These are phyloP conservation scores for Naso thynnoides DNA, from an alignment of 2,797 vertebrate species.

Conservation along the genomic window DNA sequence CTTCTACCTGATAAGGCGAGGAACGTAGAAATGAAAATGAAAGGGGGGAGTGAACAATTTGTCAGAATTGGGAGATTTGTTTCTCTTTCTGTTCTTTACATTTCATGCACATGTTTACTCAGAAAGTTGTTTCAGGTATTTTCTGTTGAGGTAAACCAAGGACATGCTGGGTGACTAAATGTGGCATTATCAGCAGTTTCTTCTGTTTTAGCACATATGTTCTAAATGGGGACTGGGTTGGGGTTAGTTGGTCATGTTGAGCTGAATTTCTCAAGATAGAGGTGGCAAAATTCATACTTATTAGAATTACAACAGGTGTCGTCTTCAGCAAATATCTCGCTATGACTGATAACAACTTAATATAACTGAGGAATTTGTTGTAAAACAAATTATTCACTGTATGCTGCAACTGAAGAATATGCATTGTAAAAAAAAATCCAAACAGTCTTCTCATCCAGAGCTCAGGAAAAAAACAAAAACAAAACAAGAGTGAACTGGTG, in stretches of 20 bases:
- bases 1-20: neutral
- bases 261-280: neutral
- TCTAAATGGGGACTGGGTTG: neutral
- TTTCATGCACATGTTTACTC: neutral
- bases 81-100: neutral
- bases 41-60: neutral
- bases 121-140: slow-evolving; percentile 12
- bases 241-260: neutral
- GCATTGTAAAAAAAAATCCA: neutral
- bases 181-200: neutral
- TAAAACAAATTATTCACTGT: neutral
- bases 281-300: no score
- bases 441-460: neutral
- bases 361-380: neutral
- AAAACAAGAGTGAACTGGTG: neutral
- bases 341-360: no score
- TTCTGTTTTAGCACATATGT: neutral
- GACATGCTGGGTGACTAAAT: neutral
- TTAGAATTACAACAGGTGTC: neutral
- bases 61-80: neutral
- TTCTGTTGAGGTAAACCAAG: neutral
- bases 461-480: neutral
- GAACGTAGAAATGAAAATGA: neutral
- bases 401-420: neutral
- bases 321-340: neutral